A percentile compares a stretch with the other conserved stretches of the same genome.
These are phyloP conservation scores for Periophthalmus modestus DNA, from an alignment of 2,113 vertebrate species.

Conservation along the genomic window DNA sequence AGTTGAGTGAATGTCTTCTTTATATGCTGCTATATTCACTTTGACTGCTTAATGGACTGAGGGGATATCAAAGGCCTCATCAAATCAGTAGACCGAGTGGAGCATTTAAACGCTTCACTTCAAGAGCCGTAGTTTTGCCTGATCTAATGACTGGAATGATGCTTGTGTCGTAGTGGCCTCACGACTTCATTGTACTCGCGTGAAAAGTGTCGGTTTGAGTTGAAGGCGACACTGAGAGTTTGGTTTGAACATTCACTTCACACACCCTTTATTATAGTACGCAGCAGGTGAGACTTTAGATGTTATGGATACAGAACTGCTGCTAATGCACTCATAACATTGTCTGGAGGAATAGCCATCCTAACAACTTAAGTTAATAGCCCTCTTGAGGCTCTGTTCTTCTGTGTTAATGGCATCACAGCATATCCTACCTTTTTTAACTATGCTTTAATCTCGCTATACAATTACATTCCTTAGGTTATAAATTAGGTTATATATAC, in stretches of 20 bases:
- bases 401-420: constrained; percentile 58
- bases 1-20: constrained; percentile 54
- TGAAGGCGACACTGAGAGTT: constrained; percentile 31
- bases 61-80: constrained; percentile 67
- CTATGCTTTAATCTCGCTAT: constrained; percentile 30
- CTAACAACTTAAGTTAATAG: constrained; percentile 58
- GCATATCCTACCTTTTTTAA: constrained; percentile 15
- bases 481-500: no score
- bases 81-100: constrained; percentile 60
- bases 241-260: background rate
- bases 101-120: constrained; percentile 64
- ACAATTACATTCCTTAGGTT: background rate
- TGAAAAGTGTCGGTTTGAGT: constrained; percentile 56
- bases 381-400: constrained; percentile 46
- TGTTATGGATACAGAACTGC: constrained; percentile 44
- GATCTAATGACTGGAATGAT: constrained; percentile 63
- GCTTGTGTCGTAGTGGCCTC: constrained; percentile 51
- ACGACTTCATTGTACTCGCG: constrained; percentile 61
- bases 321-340: constrained; percentile 30
- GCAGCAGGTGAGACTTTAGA: constrained; percentile 46
- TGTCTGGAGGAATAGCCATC: constrained; percentile 44
- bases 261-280: constrained; percentile 16
- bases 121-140: constrained; percentile 52
- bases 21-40: constrained; percentile 57
- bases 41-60: constrained; percentile 65